A percentile compares a stretch with the other conserved stretches of the same genome.
These are phyloP conservation scores for Parauchenoglanis ngamensis DNA, from an alignment of 2,797 vertebrate genomes.

Conservation along the genomic window DNA sequence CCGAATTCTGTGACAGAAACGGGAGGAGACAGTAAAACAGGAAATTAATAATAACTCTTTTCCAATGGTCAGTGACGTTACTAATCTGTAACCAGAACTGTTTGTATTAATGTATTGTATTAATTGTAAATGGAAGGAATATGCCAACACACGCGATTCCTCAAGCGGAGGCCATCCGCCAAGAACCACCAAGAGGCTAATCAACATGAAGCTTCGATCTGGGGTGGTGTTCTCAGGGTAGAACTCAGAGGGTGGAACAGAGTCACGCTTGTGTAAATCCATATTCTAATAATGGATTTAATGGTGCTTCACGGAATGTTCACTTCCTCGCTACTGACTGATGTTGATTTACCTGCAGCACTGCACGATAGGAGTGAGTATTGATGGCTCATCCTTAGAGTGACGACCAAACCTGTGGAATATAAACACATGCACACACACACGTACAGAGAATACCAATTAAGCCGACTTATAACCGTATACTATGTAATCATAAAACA, in stretches of 20 bases:
- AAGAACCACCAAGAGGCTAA: background rate
- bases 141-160: background rate
- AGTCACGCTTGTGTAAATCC: background rate
- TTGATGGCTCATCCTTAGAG: slow-evolving; percentile 91
- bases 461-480: background rate
- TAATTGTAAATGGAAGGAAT: background rate
- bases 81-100: background rate
- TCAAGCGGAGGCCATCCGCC: background rate
- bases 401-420: slow-evolving; percentile 87
- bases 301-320: background rate
- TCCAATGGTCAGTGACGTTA: background rate
- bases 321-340: background rate
- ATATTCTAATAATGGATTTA: background rate
- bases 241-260: too few relatives aligned
- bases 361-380: slow-evolving; percentile 86
- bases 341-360: slow-evolving; percentile 86
- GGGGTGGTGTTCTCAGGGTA: background rate
- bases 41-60: background rate
- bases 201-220: background rate
- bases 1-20: slow-evolving; percentile 76
- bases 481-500: too few relatives aligned
- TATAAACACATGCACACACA: background rate
- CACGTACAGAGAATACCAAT: background rate
- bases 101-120: background rate
- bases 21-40: background rate